Evolutionary conservation across 2,797 vertebrate species (phyloP), one percentile per base, ranked within the genome.

Genomic region (Halcyon leucocephala): DNA sequence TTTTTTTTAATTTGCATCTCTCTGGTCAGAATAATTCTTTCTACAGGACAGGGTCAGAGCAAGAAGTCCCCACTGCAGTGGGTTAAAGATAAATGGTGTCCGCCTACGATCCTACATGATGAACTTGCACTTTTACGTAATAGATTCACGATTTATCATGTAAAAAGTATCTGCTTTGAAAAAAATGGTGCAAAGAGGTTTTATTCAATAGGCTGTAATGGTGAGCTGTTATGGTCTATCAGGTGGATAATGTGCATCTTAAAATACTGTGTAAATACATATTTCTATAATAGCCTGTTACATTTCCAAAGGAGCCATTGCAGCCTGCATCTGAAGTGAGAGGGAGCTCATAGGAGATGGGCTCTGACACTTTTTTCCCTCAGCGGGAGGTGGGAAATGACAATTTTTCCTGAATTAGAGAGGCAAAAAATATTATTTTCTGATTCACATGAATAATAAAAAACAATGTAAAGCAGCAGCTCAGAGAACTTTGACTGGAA

Each of bases 191-290:
- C 66, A 48, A 96, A 93, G 82, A 82, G 48, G 57, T 86, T 97
- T 96, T 94, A 90, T 96, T 95, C 93, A 95, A 95, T 87, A 96
- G 92, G 85, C 90, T 95, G 90, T 95, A 96, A 95, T 97, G 92
- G 81, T 91, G 92, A 98, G 92, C 93, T 94, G 84, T 97, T 97
- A 96, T 96, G 94, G 97, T 97, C 93, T 95, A 95, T 86, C 89
- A 91, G 79, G 83, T 97, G 90, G 90, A 97, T 96, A 97, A 97
- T 94, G 81, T 88, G 80, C 87, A 90, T 95, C 96, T 97, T 97
- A 97, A 97, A 98, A 97, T 97, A 97, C 82, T 96, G 73, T 97
- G 83, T 97, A 98, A 97, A 95, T 97, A 97, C 91, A 65, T 97
- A 97, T 94, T 97, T 96, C 97, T 97, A 71, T 96, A 92, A 97